phyloP scores from a whole-genome alignment of 2,113 vertebrate genomes.

The Gobiocypris rarus region DNA sequence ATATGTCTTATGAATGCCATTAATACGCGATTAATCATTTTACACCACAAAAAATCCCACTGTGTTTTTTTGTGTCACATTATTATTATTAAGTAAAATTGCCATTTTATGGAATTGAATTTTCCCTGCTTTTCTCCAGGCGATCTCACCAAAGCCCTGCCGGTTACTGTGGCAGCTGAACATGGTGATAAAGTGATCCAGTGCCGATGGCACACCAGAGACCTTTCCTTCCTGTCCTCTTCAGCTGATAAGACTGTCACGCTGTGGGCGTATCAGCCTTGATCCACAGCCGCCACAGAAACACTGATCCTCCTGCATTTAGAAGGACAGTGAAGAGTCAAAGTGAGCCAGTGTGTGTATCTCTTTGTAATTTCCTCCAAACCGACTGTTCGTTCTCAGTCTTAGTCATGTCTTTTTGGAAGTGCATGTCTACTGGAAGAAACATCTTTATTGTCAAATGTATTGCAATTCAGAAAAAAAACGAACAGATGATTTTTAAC shows the following conservation, averaged over 20 bases:
- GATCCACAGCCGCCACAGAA: constrained; percentile 53
- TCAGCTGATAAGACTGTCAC: constrained; percentile 95
- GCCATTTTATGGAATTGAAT: background rate
- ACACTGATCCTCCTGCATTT: background rate
- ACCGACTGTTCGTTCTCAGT: background rate
- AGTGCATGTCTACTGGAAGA: background rate
- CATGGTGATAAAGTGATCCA: constrained; percentile 98
- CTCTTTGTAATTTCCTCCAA: background rate
- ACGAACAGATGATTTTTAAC: background rate
- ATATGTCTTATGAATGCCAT: no score
- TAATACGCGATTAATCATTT: no score
- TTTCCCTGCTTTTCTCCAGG: constrained; percentile 71
- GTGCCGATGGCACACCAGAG: constrained; percentile 93
- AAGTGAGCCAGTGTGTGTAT: background rate
- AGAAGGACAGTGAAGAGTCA: background rate
- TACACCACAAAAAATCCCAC: no score
- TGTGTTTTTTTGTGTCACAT: background rate
- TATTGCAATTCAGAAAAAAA: constrained; percentile 16
- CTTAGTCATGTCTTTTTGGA: background rate
- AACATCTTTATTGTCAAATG: background rate
- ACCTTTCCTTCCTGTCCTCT: constrained; percentile 92
- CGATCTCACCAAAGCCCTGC: constrained; percentile 94
- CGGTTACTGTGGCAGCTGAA: constrained; percentile 89
- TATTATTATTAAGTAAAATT: background rate
- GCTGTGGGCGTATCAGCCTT: constrained; percentile 87